Evolutionary conservation across 2,888 invertebrate species (phyloP).

Genomic region (Gymnocheta viridis): DNA sequence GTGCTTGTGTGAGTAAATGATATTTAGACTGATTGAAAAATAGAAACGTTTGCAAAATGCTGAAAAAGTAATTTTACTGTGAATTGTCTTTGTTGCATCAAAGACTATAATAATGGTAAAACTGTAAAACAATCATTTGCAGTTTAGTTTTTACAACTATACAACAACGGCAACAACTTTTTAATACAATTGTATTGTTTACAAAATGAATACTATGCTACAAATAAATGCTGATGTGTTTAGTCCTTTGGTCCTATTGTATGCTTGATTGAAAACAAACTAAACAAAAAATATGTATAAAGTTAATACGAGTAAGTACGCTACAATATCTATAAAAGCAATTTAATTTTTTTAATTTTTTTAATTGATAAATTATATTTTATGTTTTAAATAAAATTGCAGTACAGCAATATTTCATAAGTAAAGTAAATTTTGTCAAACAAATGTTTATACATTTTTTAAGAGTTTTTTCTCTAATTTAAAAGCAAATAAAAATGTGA

Average conservation of each 20-base stretch:
- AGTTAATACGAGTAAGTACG: no score
- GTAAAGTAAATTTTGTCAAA: no score
- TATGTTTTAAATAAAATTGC: no score
- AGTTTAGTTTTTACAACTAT: conserved; percentile 42
- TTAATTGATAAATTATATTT: no score
- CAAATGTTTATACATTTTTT: no score
- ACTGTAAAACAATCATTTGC: conserved; percentile 58
- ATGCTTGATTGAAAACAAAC: neutral
- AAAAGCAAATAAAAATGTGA: no score
- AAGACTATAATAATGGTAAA: conserved; percentile 57
- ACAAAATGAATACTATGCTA: neutral
- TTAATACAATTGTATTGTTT: conserved; percentile 32
- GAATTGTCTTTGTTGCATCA: conserved; percentile 41
- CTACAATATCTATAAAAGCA: no score
- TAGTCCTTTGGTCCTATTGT: conserved; percentile 38
- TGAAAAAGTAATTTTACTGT: conserved; percentile 48
- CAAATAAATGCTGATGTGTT: conserved; percentile 37
- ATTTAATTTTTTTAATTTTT: no score
- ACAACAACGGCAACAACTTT: conserved; percentile 10
- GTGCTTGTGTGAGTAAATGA: conserved; percentile 15
- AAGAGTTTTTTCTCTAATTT: no score
- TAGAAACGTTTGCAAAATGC: conserved; percentile 63
- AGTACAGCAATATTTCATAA: no score
- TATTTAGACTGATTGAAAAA: conserved; percentile 68
- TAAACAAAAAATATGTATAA: no score